Evolutionary conservation across 2,888 invertebrate species (phyloP).

Genomic region (Acrocera orbiculus): DNA sequence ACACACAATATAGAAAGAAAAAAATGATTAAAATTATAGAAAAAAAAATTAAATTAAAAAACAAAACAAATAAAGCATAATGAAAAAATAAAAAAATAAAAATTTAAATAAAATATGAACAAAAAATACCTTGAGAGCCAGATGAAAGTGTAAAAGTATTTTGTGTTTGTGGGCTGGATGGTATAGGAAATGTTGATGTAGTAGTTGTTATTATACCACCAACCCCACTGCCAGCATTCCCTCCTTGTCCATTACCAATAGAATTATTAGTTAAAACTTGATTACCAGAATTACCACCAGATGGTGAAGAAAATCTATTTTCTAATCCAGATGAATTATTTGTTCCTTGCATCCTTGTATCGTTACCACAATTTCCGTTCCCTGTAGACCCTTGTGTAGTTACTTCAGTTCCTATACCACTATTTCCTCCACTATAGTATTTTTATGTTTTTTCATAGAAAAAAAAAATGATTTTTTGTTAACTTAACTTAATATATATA

Average conservation of each 20-base stretch:
- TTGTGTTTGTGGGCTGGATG: slow-evolving; percentile 32
- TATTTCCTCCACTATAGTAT: slow-evolving; percentile 8
- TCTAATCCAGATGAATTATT: slow-evolving; percentile 24
- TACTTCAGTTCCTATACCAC: slow-evolving; percentile 12
- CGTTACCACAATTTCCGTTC: slow-evolving; percentile 4
- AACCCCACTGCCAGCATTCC: slow-evolving; percentile 13
- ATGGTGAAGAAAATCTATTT: slow-evolving; percentile 29
- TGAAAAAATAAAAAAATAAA: not conserved
- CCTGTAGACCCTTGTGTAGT: slow-evolving; percentile 14
- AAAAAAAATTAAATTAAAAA: slow-evolving; percentile 7
- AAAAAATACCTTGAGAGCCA: slow-evolving; percentile 1
- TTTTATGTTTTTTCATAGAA: slow-evolving; percentile 6
- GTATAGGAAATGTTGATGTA: slow-evolving; percentile 29
- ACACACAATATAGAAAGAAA: too few relatives aligned
- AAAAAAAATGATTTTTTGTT: not conserved
- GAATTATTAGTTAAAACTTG: too few relatives aligned
- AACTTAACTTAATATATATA: slow-evolving; percentile 3
- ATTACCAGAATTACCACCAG: slow-evolving; percentile 25
- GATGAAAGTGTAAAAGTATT: slow-evolving; percentile 5
- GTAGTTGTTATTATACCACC: slow-evolving; percentile 8
- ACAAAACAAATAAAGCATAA: slow-evolving; percentile 1
- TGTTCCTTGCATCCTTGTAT: slow-evolving; percentile 31
- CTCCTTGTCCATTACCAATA: too few relatives aligned
- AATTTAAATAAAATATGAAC: slow-evolving; percentile 1
- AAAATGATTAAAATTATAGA: too few relatives aligned